Base-by-base conservation (phyloP, 2,113 vertebrate species). In the Urocitellus parryii region DNA sequence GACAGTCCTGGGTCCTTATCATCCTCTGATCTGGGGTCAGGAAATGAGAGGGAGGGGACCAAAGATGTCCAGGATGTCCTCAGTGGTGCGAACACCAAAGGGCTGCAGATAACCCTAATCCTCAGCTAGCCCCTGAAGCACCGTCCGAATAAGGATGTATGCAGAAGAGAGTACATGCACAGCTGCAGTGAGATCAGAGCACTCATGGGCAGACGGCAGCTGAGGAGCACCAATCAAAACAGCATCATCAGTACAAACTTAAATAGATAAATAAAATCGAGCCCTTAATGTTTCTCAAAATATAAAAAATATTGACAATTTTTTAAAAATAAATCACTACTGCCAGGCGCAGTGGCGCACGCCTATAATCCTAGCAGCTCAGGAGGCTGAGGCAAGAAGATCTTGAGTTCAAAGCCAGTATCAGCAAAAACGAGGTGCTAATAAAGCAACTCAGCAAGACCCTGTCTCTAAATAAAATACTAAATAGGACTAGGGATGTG, bases 21-120 rank as follows among this genome's bases (percentile, higher is more conserved):
- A 16, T 98, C 99, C 16, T 99, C 99, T 12, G 99, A 99, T 81
- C 96, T 98, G 53, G 99, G 99, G 97, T 99, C 99, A 0, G 99
- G 99, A 93, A 99, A 98, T 79, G 99, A 99, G 96, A 99, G 97
- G 2, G 99, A 99, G 65, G 99, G 98, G 96, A 96, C 96, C 53
- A 99, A 97, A 90, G 98, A 98, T 45, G 45, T 45, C 45, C 45
- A 45, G 45, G 61, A 27, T 63, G 61, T 63, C 24, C 24, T 63
- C 61, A 27, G 61, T 63, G 25, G 5, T 45, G 42, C 37, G 2
- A 96, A 78, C 9, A 78, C 17, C 32, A 76, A 87, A 2, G 61
- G 68, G 53, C 51, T 29, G 29, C 83, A 67, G 73, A 72, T 68
- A 82, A 72, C 42, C 73, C 22, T 37, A 29, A 72, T 51, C 6